Percentiles rank a stretch among this genome's conserved stretches.
Evolutionary conservation across 1,140 invertebrate genomes (phyloP).

Genomic region (Berghia stephanieae): DNA sequence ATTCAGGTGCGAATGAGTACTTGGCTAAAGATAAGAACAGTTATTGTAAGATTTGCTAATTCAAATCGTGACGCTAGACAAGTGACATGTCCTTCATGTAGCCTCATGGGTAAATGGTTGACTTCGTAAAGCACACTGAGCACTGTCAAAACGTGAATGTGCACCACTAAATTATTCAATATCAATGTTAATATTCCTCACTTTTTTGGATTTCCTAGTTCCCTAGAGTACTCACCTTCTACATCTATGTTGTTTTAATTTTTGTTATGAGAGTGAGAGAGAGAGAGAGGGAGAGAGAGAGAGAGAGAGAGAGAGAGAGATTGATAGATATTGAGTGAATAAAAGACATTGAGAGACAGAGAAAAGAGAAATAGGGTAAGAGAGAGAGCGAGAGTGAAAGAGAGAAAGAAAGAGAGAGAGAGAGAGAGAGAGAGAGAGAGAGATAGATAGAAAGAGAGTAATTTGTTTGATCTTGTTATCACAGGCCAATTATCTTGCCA

Average conservation of each 20-base stretch:
- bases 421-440: background rate
- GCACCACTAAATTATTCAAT: too few species aligned
- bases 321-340: background rate
- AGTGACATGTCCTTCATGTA: background rate
- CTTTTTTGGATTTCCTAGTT: background rate
- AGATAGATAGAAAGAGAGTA: conserved; percentile 18
- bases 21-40: too few species aligned
- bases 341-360: background rate
- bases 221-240: conserved; percentile 1
- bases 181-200: background rate
- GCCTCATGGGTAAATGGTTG: background rate
- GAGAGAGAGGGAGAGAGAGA: conserved; percentile 11
- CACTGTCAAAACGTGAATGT: too few species aligned
- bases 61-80: background rate
- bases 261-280: background rate
- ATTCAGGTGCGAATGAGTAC: too few species aligned
- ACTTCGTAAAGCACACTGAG: background rate
- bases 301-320: background rate
- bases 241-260: background rate
- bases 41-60: too few species aligned
- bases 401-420: background rate
- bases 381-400: conserved; percentile 14
- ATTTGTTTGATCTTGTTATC: too few species aligned
- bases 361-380: conserved; percentile 12
- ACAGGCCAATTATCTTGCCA: too few species aligned